Evolutionary conservation across 2,113 vertebrate species (phyloP).

Genomic region (Macrotis lagotis): DNA sequence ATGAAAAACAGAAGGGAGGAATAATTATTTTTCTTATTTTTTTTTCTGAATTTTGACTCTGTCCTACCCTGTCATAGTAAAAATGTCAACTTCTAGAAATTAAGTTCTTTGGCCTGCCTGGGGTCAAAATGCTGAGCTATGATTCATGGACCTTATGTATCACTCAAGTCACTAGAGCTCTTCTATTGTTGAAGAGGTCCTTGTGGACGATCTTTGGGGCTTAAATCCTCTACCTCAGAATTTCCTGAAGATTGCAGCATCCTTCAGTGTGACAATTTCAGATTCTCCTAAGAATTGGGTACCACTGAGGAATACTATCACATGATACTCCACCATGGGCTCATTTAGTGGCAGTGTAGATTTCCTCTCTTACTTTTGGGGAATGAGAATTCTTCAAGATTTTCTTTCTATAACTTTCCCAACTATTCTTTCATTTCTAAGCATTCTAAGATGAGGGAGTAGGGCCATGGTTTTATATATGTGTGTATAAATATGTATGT

Average conservation of each 20-base stretch:
- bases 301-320: not conserved
- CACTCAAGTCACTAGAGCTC: not conserved
- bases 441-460: not conserved
- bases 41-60: constrained; percentile 4
- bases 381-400: not conserved
- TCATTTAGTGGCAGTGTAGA: not conserved
- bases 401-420: not conserved
- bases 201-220: not conserved
- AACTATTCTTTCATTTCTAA: not conserved
- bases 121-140: not conserved
- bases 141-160: not conserved
- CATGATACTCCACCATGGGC: too few relatives aligned
- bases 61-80: not conserved
- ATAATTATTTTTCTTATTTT: not conserved
- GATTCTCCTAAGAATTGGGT: not conserved
- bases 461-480: not conserved
- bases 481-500: too few relatives aligned
- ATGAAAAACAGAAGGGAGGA: not conserved
- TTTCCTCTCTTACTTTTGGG: not conserved
- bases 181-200: not conserved
- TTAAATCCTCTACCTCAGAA: not conserved
- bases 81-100: constrained; percentile 35
- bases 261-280: not conserved
- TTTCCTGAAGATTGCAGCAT: not conserved
- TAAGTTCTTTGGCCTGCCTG: not conserved